Conservation (phyloP, 2,888 invertebrate genomes). For the Dasysyrphus albostriatus region DNA sequence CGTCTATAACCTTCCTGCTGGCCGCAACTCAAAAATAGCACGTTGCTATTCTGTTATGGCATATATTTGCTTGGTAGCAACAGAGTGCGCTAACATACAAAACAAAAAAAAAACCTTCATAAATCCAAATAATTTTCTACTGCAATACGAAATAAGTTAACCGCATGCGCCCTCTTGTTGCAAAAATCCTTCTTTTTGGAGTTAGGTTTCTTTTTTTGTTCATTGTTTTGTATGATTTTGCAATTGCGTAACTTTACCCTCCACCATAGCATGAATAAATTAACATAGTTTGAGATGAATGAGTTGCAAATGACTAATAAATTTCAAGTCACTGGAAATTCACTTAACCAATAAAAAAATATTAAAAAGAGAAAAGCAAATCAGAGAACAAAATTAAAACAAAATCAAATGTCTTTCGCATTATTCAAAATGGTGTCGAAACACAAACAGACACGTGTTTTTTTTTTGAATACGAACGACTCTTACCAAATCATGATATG, state of each 20-base stretch:
- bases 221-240: constrained; percentile 1
- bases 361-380: too few species aligned
- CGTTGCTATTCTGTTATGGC: neutral
- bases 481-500: too few species aligned
- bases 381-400: too few species aligned
- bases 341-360: too few species aligned
- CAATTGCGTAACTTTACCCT: constrained; percentile 41
- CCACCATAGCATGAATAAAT: constrained; percentile 13
- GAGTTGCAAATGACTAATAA: neutral
- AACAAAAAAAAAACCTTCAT: constrained; percentile 1
- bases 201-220: neutral
- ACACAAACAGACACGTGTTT: too few species aligned
- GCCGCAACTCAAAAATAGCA: constrained; percentile 31
- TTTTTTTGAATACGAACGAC: too few species aligned
- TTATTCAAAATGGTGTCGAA: too few species aligned
- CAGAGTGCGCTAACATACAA: constrained; percentile 13
- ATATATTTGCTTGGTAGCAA: constrained; percentile 17
- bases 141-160: constrained; percentile 45
- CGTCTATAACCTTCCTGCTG: constrained; percentile 18
- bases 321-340: neutral
- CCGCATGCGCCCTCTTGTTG: constrained; percentile 55
- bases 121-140: constrained; percentile 29
- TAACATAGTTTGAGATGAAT: neutral
- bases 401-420: too few species aligned
- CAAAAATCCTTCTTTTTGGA: constrained; percentile 8